phyloP scores from a whole-genome alignment of 2,797 vertebrate species.

The Xenops minutus region DNA sequence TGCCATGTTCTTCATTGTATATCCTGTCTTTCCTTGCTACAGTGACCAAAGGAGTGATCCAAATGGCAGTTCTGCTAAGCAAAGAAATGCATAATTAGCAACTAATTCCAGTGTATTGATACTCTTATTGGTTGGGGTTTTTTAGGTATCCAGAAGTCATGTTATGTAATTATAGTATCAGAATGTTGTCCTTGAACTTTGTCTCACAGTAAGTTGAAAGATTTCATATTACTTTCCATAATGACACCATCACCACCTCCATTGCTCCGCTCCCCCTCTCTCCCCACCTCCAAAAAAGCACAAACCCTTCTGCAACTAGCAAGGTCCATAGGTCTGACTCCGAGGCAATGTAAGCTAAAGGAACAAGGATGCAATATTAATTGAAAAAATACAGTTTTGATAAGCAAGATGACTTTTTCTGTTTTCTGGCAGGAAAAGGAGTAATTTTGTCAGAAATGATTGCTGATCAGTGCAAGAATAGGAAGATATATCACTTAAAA shows the following conservation, averaged over 20 bases:
- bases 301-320: background rate
- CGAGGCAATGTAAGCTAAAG: background rate
- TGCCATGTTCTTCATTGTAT: background rate
- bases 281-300: background rate
- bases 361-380: background rate
- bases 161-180: background rate
- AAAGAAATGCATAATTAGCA: background rate
- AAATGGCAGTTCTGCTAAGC: background rate
- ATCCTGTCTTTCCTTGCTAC: background rate
- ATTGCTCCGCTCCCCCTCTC: accelerated
- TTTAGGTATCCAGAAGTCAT: background rate
- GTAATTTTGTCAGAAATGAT: background rate
- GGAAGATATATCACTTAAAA: background rate
- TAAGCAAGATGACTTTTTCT: background rate
- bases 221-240: background rate
- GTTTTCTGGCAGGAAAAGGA: background rate
- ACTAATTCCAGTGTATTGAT: background rate
- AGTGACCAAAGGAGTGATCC: background rate
- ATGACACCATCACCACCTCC: background rate
- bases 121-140: background rate
- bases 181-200: background rate
- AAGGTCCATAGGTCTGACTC: background rate
- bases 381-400: background rate
- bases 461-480: background rate
- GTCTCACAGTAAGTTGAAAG: background rate